phyloP scores from a whole-genome alignment of 2,113 vertebrate genomes.

The Centropristis striata region DNA sequence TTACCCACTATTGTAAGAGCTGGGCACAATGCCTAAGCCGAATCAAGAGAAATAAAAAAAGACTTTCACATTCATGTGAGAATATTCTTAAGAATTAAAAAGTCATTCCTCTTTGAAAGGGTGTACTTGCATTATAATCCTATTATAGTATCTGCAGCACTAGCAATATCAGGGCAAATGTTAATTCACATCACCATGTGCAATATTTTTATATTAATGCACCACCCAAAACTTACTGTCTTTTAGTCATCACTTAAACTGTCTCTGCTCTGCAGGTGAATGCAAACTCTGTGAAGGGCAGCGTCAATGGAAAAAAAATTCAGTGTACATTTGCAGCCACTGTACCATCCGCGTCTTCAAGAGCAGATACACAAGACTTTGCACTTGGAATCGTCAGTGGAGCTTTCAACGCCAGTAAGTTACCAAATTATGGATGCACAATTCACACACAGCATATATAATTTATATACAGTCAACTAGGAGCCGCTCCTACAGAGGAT shows the following conservation, averaged over 20 bases:
- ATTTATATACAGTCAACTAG: neutral
- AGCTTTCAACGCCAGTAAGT: constrained; percentile 32
- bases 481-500: neutral
- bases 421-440: neutral
- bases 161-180: neutral
- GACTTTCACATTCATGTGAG: too few species aligned
- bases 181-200: neutral
- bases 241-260: too few species aligned
- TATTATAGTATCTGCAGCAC: too few species aligned
- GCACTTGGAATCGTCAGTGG: neutral
- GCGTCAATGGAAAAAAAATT: neutral
- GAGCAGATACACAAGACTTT: rapidly evolving
- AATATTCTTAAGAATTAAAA: too few species aligned
- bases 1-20: too few species aligned
- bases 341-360: rapidly evolving
- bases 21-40: too few species aligned
- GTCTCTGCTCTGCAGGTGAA: constrained; percentile 34
- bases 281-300: constrained; percentile 48
- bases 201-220: neutral
- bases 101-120: too few species aligned
- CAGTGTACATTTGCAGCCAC: constrained; percentile 71
- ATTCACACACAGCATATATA: neutral
- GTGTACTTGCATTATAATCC: too few species aligned
- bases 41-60: too few species aligned
- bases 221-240: neutral